Conservation (phyloP, 2,797 vertebrate genomes). For the Lacerta viridis region DNA sequence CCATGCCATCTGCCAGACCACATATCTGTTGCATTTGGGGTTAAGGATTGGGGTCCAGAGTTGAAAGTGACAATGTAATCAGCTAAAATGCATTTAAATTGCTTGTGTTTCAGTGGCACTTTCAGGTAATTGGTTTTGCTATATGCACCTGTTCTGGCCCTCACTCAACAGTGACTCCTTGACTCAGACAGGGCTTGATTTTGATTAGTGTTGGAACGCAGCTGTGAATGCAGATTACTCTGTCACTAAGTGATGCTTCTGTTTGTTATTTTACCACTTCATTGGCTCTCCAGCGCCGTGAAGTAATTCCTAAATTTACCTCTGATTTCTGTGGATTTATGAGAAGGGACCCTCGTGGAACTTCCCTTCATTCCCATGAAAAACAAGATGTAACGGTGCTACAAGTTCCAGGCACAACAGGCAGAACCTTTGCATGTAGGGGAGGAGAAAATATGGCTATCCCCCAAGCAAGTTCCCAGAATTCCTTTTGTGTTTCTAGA, state of each 20-base stretch:
- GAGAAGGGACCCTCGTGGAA: not conserved
- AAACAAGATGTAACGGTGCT: not conserved
- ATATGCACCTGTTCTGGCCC: not conserved
- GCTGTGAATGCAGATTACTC: constrained; percentile 22
- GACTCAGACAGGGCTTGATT: not conserved
- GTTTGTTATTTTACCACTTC: not conserved
- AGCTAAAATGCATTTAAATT: not conserved
- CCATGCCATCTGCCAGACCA: not conserved
- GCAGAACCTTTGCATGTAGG: not conserved
- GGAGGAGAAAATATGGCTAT: no score
- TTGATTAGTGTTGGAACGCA: constrained; percentile 18
- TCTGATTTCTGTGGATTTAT: constrained; percentile 1
- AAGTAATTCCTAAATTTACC: constrained; percentile 23
- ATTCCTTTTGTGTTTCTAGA: not conserved
- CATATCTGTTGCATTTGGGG: not conserved
- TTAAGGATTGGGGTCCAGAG: not conserved
- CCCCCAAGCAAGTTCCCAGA: not conserved
- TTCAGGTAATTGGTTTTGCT: constrained; percentile 21
- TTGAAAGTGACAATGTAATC: not conserved
- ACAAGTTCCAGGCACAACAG: not conserved
- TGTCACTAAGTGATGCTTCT: constrained; percentile 17
- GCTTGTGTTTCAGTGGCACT: not conserved
- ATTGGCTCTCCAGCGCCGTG: not conserved
- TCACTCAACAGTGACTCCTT: not conserved
- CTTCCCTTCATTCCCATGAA: not conserved